phyloP scores from a whole-genome alignment of 53 echinoderm and acorn worm genomes.

The Holothuria scabra region DNA sequence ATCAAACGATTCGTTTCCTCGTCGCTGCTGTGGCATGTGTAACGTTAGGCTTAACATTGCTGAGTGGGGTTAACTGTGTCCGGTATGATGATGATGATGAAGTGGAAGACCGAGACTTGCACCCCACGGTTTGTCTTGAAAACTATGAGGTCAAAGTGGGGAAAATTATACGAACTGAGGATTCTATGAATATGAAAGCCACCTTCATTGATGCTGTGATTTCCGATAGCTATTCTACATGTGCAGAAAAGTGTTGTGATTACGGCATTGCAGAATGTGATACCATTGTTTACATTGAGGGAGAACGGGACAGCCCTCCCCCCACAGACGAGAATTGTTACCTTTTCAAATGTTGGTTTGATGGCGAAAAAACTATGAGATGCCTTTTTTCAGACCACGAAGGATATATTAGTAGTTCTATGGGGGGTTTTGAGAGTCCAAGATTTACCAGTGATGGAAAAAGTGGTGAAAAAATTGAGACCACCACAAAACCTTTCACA shows the following conservation, averaged over 20 bases:
- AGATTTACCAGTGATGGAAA: background rate
- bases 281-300: slow-evolving; percentile 69
- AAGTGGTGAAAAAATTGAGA: no score
- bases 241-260: slow-evolving; percentile 68
- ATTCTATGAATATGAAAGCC: slow-evolving; percentile 74
- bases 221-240: slow-evolving; percentile 45
- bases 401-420: slow-evolving; percentile 60
- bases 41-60: no score
- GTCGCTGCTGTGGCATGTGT: no score
- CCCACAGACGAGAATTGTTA: slow-evolving; percentile 64
- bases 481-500: no score
- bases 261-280: slow-evolving; percentile 60
- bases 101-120: no score
- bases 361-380: slow-evolving; percentile 10
- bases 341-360: slow-evolving; percentile 66
- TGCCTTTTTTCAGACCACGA: slow-evolving; percentile 68
- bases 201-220: slow-evolving; percentile 60
- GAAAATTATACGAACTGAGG: slow-evolving; percentile 83
- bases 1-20: no score
- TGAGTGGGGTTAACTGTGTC: no score
- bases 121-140: slow-evolving; percentile 28
- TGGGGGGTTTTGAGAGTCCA: slow-evolving; percentile 60
- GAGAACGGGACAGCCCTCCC: slow-evolving; percentile 20
- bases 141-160: slow-evolving; percentile 43
- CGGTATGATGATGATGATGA: no score